Conservation (phyloP, 2,888 invertebrate species). For the Caenorhabditis macrosperma region DNA sequence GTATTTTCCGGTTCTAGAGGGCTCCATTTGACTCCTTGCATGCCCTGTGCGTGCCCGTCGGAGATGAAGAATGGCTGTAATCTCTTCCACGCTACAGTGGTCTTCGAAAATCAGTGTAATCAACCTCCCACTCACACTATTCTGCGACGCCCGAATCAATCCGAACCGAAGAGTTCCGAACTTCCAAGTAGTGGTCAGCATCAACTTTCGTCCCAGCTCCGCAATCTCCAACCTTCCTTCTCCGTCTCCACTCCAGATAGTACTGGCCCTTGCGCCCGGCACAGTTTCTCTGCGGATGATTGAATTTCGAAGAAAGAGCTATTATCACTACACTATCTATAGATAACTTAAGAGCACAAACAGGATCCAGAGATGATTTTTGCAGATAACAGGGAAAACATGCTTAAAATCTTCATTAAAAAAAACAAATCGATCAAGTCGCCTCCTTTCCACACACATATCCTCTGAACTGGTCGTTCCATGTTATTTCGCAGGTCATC, state of each 20-base stretch:
- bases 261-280: conserved; percentile 5
- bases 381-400: too few relatives aligned
- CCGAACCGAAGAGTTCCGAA: conserved; percentile 28
- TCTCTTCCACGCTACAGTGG: background rate
- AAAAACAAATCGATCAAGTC: too few relatives aligned
- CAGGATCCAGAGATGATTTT: too few relatives aligned
- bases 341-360: too few relatives aligned
- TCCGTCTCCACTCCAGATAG: conserved; percentile 20
- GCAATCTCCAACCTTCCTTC: conserved; percentile 4
- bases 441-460: conserved; percentile 31
- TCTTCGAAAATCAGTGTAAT: too few relatives aligned
- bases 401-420: too few relatives aligned
- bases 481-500: conserved; percentile 19
- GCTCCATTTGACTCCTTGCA: conserved; percentile 16
- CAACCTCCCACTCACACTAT: conserved; percentile 6
- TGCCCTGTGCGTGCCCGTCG: conserved; percentile 4
- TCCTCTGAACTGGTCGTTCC: conserved; percentile 26
- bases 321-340: too few relatives aligned
- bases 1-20: conserved; percentile 17
- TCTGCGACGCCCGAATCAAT: background rate
- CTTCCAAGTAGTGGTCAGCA: conserved; percentile 15
- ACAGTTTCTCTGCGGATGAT: too few relatives aligned
- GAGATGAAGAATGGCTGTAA: conserved; percentile 14
- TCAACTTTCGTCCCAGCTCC: conserved; percentile 20
- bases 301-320: too few relatives aligned